Base-by-base conservation (phyloP, 2,113 vertebrate genomes). In the Rhizomys pruinosus region DNA sequence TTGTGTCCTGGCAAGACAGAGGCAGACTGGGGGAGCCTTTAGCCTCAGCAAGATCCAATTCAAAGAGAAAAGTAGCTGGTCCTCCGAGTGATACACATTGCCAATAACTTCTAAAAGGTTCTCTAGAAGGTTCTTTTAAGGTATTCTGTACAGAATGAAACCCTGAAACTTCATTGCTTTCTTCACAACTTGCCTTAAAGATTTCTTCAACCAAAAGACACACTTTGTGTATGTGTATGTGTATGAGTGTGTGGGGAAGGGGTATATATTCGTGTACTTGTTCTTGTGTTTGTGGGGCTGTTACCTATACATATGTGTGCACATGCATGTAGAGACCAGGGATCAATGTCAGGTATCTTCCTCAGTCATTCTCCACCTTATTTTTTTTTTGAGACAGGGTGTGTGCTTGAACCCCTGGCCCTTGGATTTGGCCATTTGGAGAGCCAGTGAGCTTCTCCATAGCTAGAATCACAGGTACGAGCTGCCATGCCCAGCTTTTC, bases 111-210 rank as follows among this genome's bases (percentile, higher is more conserved):
- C 92, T 86, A 90, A 73, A 86, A 91, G 23, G 20, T 90, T 93
- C 80, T 95, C 92, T 86, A 90, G 77, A 86, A 91, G 23, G 20
- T 90, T 93, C 80, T 91, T 89, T 42, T 5, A 80, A 63, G 87
- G 59, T 73, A 32, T 90, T 11, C 10, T 78, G 52, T 80, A 79
- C 23, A 72, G 44, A 69, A 63, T 42, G 37, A 91, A 79, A 66
- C n/a, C 47, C 42, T 25, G 61, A 79, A 79, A 68, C 55, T 15
- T 85, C 57, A 61, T 63, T 91, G 19, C 16, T 68, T 94, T 77
- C 15, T 81, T 85, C 73, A 80, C 37, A 81, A 27, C 9, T 72
- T 84, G 13, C 77, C 69, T 61, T 44, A 47, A 34, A 79, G 52
- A 81, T 71, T 87, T 93, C 81, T 91, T 47, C 8, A 64, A 42